Percentiles rank a stretch among this genome's conserved stretches.
Evolutionary conservation across 2,888 invertebrate genomes (phyloP).

Genomic region (Carpatolechia fugitivella): DNA sequence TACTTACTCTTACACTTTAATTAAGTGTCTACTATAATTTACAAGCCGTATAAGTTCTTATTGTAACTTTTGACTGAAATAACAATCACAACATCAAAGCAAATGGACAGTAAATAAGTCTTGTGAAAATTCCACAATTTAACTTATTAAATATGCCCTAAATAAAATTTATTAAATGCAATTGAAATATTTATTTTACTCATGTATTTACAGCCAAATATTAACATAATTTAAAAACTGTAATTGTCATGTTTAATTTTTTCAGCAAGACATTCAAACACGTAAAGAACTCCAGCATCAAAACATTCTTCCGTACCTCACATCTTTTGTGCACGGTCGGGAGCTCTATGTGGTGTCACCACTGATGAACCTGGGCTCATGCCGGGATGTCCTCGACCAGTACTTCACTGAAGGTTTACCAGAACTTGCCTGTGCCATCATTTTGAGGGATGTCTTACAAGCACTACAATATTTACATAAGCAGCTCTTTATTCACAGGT

Average conservation of each 20-base stretch:
- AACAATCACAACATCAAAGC: too few relatives aligned
- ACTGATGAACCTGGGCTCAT: constrained; percentile 91
- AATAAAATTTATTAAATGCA: too few relatives aligned
- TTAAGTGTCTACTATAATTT: too few relatives aligned
- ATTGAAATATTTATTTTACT: too few relatives aligned
- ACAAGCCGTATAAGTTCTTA: too few relatives aligned
- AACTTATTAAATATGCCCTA: too few relatives aligned
- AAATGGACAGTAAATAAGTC: too few relatives aligned
- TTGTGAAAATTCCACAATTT: too few relatives aligned
- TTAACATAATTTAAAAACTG: too few relatives aligned
- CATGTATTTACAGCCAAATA: too few relatives aligned
- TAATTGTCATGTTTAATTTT: background rate
- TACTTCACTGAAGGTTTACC: constrained; percentile 89
- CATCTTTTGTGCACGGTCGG: constrained; percentile 87
- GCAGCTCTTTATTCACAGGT: constrained; percentile 92
- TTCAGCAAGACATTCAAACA: constrained; percentile 88
- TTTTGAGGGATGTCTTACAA: constrained; percentile 87
- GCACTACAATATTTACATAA: constrained; percentile 92
- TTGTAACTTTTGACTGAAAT: too few relatives aligned
- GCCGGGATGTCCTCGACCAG: constrained; percentile 86
- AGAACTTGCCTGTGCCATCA: constrained; percentile 88
- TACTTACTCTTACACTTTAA: too few relatives aligned
- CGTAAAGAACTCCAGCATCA: constrained; percentile 88
- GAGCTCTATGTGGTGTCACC: constrained; percentile 90
- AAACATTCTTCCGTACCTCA: constrained; percentile 86